phyloP scores from a whole-genome alignment of 2,888 invertebrate genomes.

The Thymelicus lineola region DNA sequence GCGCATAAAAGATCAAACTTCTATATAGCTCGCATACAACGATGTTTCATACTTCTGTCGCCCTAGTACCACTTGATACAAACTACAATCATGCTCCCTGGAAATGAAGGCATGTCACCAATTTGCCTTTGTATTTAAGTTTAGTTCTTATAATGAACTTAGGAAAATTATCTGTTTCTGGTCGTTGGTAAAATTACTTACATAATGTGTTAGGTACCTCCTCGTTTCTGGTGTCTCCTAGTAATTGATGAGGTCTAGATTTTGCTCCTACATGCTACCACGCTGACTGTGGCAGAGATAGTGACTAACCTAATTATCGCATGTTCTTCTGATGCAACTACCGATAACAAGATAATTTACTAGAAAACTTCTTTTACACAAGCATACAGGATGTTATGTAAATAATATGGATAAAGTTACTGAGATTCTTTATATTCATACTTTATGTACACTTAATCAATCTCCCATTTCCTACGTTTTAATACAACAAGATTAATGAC shows the following conservation, averaged over 20 bases:
- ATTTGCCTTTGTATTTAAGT: background rate
- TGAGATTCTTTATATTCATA: background rate
- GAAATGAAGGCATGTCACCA: background rate
- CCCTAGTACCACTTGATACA: conserved; percentile 10
- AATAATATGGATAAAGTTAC: background rate
- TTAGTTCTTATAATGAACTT: background rate
- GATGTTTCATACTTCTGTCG: conserved; percentile 7
- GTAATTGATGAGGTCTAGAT: no score
- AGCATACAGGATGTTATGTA: background rate
- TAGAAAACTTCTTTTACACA: background rate
- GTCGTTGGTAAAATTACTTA: no score
- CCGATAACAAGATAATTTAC: no score
- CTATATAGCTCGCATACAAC: background rate
- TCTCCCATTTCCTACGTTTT: conserved; percentile 22
- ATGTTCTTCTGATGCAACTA: no score
- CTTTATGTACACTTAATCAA: conserved; percentile 21
- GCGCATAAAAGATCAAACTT: conserved; percentile 23
- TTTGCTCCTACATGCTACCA: no score
- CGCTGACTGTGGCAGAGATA: no score
- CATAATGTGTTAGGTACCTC: no score
- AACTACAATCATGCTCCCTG: background rate
- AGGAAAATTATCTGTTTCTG: background rate
- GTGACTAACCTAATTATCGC: no score
- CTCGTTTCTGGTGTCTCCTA: no score
- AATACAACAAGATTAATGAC: conserved; percentile 27